Base-by-base conservation (phyloP, 2,113 vertebrate genomes). In the Callocephalon fimbriatum region DNA sequence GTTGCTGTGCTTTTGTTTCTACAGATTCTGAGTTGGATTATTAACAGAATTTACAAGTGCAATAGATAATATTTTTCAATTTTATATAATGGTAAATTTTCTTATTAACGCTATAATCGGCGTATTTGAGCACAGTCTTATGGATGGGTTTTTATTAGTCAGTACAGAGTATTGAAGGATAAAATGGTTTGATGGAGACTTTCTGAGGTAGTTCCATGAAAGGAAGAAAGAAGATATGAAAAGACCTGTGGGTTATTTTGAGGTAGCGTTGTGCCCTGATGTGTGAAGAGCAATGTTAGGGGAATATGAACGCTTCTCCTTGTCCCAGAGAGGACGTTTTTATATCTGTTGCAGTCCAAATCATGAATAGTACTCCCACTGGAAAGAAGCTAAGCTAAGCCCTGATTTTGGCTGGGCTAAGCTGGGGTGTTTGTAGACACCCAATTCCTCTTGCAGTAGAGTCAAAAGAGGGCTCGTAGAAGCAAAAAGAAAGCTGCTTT, bases 221-320 rank as follows among this genome's bases (percentile, higher is more conserved):
- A 87, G 58, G 27, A 73, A 56, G 59, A 79, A 74, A 56, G 29
- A 84, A 42, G 32, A 32, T 90, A 56, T 0, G 18, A 56, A 40
- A 61, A 74, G 18, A 25, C 26, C 19, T 38, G 8, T 50, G 15
- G 3, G 0, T 1, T 32, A 35, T 74, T 65, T 76, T 54, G 0
- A 44, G n/a, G 32, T 58, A 29, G 22, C 19, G 12, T 47, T 77
- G 53, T 88, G 26, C 26, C 32, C 26, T 78, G n/a, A 38, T 92
- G 23, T 56, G 16, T 74, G 77, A 90, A 77, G 63, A 83, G 18
- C 62, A 53, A 4, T 10, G 23, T 68, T 47, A 62, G 13, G 26
- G 54, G 15, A 74, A 35, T 53, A 26, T 48, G 50, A 66, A 68
- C 6, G 14, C 56, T 73, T 79, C 35, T 63, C 3, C 40, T 79